phyloP scores from a whole-genome alignment of 2,113 vertebrate genomes.

The Catharus fuscescens region DNA sequence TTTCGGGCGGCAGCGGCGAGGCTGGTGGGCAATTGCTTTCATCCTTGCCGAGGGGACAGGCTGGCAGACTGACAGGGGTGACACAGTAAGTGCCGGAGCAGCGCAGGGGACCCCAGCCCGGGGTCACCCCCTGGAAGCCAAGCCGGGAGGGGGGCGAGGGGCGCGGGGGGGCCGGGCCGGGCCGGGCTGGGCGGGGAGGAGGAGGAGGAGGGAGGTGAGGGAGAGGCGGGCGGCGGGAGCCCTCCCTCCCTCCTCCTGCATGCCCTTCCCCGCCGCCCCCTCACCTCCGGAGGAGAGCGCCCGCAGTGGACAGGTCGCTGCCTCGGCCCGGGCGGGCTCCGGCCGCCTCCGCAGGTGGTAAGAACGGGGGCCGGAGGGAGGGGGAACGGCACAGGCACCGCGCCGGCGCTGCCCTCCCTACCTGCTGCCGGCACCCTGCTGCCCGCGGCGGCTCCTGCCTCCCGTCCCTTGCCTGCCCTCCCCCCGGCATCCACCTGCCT shows the following conservation, averaged over 20 bases:
- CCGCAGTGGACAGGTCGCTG: slow-evolving; percentile 19
- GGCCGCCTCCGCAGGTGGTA: slow-evolving; percentile 22
- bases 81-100: neutral
- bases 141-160: neutral
- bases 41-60: neutral
- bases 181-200: neutral
- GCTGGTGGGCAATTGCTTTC: slow-evolving; percentile 14
- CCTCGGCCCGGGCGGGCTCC: neutral
- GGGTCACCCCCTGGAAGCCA: neutral
- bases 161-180: neutral
- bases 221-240: neutral
- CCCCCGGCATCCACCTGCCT: slow-evolving; percentile 43
- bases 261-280: slow-evolving; percentile 30
- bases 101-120: neutral
- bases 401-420: neutral
- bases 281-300: slow-evolving; percentile 22
- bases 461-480: neutral
- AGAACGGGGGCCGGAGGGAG: neutral
- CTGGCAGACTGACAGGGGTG: neutral
- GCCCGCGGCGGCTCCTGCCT: neutral
- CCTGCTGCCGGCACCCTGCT: neutral
- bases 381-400: neutral
- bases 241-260: neutral
- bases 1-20: neutral
- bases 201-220: neutral